Evolutionary conservation across 1,140 invertebrate species (phyloP).

Genomic region (Calycopis cecrops): DNA sequence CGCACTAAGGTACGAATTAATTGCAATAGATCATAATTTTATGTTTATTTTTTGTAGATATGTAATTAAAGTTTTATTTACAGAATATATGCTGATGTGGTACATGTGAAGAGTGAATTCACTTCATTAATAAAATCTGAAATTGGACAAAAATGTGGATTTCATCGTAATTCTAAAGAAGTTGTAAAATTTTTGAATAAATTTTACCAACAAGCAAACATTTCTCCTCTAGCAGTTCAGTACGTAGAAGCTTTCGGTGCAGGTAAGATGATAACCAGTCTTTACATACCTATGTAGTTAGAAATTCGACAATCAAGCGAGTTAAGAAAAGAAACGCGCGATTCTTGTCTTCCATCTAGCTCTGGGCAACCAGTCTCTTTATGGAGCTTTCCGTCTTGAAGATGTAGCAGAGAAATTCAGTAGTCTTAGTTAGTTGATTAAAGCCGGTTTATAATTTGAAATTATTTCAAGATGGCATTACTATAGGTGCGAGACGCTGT

Average conservation of each 20-base stretch:
- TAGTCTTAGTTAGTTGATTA: too few relatives aligned
- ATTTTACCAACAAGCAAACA: slow-evolving; percentile 77
- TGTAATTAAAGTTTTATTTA: slow-evolving; percentile 35
- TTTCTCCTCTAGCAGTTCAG: slow-evolving; percentile 78
- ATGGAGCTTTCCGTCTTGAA: too few relatives aligned
- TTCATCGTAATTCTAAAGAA: slow-evolving; percentile 71
- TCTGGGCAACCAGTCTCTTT: too few relatives aligned
- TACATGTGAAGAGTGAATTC: slow-evolving; percentile 79
- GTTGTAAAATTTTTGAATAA: slow-evolving; percentile 76
- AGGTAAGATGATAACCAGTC: slow-evolving; percentile 40
- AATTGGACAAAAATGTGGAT: slow-evolving; percentile 47
- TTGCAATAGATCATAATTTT: neutral
- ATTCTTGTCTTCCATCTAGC: too few relatives aligned
- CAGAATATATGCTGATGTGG: slow-evolving; percentile 80
- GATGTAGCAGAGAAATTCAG: too few relatives aligned
- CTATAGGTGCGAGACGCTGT: too few relatives aligned
- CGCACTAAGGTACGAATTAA: slow-evolving; percentile 73
- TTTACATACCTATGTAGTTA: neutral
- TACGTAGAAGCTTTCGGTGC: slow-evolving; percentile 87
- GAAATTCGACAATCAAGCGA: neutral
- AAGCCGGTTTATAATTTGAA: too few relatives aligned
- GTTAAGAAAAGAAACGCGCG: too few relatives aligned
- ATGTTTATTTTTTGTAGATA: neutral
- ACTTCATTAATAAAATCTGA: slow-evolving; percentile 36
- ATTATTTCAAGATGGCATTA: too few relatives aligned